Evolutionary conservation across 2,113 vertebrate species (phyloP), one percentile per base, ranked within the genome.

Genomic region (Brachyhypopomus gauderio): DNA sequence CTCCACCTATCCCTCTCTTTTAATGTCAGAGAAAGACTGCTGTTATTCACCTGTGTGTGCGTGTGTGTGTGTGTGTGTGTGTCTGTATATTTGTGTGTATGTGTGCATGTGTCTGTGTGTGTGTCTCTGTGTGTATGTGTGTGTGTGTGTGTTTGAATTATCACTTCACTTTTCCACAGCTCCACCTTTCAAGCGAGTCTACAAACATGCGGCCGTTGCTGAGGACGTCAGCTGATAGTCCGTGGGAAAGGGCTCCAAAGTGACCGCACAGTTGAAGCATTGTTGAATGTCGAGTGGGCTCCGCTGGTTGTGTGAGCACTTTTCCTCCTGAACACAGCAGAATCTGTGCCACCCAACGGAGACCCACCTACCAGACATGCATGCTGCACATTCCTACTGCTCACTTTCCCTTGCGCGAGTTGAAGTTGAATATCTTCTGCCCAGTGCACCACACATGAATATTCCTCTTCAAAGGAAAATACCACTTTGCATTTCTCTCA

Each of bases 1-100:
- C 66, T n/a, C 66, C 6, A 70, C 7, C 66, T 38, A 41, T 70
- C 36, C 66, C n/a, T 70, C 66, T 38, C 34, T n/a, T 67, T 67
- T 41, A 70, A 41, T 70, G 66, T 70, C 66, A 70, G 66, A 70
- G 5, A 36, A 19, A 38, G 34, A 38, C 66, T 70, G 34, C 34
- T 70, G 20, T 70, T 38, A 70, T 70, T 70, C 66, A 70, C 38
- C 36, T 70, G 34, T 2, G 36, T 36, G 66, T 20, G 20, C 8
- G 34, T 20, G 66, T 20, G 64, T 20, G 16, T 8, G 16, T 5
- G 27, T 20, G 64, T 4, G 16, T 16, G 63, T 17, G 27, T 30
- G 63, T 16, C 23, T 14, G n/a, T n/a, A n/a, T n/a, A n/a, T n/a
- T n/a, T 20, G 34, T 20, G 66, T 20, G 64, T 20, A 16, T 8